phyloP scores from a whole-genome alignment of 2,113 vertebrate species.

The Protobothrops flavoviridis region DNA sequence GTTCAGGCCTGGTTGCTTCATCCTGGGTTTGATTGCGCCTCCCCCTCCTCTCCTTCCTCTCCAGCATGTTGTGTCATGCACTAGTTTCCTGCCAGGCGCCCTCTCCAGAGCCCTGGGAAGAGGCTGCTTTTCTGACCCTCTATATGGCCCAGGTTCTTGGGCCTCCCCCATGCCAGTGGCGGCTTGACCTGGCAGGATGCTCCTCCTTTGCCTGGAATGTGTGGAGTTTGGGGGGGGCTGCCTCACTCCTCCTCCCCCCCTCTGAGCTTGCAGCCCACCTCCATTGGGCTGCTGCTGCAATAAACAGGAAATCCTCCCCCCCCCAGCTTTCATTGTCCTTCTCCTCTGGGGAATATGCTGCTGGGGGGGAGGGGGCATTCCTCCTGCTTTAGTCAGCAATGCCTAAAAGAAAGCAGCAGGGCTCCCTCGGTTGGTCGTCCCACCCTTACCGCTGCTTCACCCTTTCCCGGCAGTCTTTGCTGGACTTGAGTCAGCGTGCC shows the following conservation, averaged over 20 bases:
- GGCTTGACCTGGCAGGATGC: neutral
- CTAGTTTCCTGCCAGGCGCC: neutral
- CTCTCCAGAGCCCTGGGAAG: neutral
- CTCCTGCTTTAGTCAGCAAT: constrained; percentile 50
- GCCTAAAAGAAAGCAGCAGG: neutral
- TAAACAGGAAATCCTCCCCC: constrained; percentile 58
- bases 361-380: constrained; percentile 38
- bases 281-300: neutral
- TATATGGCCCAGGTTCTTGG: neutral
- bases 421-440: accelerated
- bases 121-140: neutral
- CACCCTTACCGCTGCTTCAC: neutral
- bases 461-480: neutral
- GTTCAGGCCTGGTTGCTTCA: neutral
- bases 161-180: neutral
- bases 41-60: neutral
- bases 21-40: neutral
- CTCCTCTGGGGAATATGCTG: constrained; percentile 30
- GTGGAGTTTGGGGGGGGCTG: no score
- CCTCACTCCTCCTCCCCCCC: neutral
- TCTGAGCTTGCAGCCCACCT: neutral
- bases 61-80: neutral
- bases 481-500: neutral
- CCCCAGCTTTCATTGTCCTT: neutral
- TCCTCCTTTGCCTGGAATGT: constrained; percentile 3